Evolutionary conservation across 2,888 invertebrate species (phyloP).

Genomic region (Lasiommata megera): DNA sequence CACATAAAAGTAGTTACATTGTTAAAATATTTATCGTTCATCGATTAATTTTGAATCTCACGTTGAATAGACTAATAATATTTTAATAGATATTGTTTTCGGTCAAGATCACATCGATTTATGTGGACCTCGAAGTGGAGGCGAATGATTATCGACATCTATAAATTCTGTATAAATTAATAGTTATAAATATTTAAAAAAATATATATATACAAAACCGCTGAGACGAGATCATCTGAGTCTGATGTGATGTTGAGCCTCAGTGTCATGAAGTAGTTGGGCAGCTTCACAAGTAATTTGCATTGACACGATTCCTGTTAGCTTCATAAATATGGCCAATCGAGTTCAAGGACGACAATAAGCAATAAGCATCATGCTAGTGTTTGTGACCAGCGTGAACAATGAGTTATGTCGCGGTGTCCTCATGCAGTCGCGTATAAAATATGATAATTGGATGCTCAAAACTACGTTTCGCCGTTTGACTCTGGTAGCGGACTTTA

Average conservation of each 20-base stretch:
- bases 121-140: slow-evolving; percentile 33
- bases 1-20: not conserved
- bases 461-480: slow-evolving; percentile 49
- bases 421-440: slow-evolving; percentile 74
- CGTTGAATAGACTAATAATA: slow-evolving; percentile 8
- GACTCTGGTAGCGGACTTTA: slow-evolving; percentile 1
- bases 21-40: not conserved
- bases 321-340: slow-evolving; percentile 73
- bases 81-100: slow-evolving; percentile 27
- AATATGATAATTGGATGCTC: slow-evolving; percentile 73
- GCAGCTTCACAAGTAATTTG: slow-evolving; percentile 62
- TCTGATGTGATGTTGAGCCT: slow-evolving; percentile 26
- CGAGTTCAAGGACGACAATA: slow-evolving; percentile 73
- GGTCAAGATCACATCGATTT: slow-evolving; percentile 32
- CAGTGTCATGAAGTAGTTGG: slow-evolving; percentile 53
- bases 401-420: slow-evolving; percentile 71
- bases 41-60: slow-evolving; percentile 3
- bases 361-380: slow-evolving; percentile 64
- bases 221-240: slow-evolving; percentile 12
- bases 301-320: slow-evolving; percentile 77
- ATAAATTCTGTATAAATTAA: slow-evolving; percentile 25
- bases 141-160: slow-evolving; percentile 29
- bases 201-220: slow-evolving; percentile 14
- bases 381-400: slow-evolving; percentile 77
- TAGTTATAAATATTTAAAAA: slow-evolving; percentile 18